A percentile compares a stretch with the other conserved stretches of the same genome.
These are phyloP conservation scores for Ditylenchus dipsaci DNA, from an alignment of 1,140 invertebrate species.

Conservation along the genomic window DNA sequence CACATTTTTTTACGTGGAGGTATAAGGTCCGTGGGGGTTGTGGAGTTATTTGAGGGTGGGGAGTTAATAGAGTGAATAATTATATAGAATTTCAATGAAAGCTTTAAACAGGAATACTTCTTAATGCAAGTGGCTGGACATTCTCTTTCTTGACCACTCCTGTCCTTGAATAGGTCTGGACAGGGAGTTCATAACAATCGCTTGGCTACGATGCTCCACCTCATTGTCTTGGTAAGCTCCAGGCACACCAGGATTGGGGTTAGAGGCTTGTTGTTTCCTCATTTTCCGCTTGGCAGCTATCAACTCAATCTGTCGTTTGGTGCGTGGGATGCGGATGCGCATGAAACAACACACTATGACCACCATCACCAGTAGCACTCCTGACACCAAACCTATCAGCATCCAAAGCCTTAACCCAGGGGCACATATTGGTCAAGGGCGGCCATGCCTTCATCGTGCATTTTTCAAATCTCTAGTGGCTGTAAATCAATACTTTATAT, in stretches of 20 bases:
- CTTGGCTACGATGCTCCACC: slow-evolving; percentile 24
- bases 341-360: slow-evolving; percentile 56
- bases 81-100: too few relatives aligned
- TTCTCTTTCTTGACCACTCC: slow-evolving; percentile 5
- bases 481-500: too few relatives aligned
- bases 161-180: slow-evolving; percentile 3
- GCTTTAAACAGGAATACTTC: slow-evolving; percentile 17
- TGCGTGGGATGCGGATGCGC: slow-evolving; percentile 34
- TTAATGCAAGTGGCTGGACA: slow-evolving; percentile 11
- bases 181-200: slow-evolving; percentile 51
- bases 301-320: slow-evolving; percentile 57
- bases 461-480: slow-evolving; percentile 2
- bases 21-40: too few relatives aligned
- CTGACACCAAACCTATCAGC: slow-evolving; percentile 51
- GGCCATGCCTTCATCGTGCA: slow-evolving; percentile 35
- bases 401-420: slow-evolving; percentile 56
- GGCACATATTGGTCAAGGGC: slow-evolving; percentile 51
- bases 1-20: too few relatives aligned
- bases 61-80: too few relatives aligned
- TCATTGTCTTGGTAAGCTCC: slow-evolving; percentile 5
- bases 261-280: slow-evolving; percentile 11
- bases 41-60: too few relatives aligned
- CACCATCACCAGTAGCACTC: slow-evolving; percentile 56
- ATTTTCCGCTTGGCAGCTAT: slow-evolving; percentile 49
- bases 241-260: background rate